Conservation (phyloP, 2,113 vertebrate genomes). For the Ochotona curzoniae region DNA sequence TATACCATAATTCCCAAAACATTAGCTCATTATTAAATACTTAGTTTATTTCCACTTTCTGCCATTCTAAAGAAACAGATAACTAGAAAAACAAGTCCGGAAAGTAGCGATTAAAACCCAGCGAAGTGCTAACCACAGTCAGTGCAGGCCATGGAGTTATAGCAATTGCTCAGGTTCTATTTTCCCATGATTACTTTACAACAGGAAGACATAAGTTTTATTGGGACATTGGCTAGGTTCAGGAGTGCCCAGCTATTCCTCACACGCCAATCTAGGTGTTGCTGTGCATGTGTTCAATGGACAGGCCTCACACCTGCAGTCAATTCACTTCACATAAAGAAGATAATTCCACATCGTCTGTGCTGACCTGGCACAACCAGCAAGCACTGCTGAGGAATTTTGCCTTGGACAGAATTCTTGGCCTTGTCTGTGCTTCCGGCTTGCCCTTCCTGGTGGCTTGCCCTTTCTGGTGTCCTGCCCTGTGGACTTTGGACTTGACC, state of each 20-base stretch:
- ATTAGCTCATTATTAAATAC: not conserved
- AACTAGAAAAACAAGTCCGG: not conserved
- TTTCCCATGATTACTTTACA: conserved; percentile 25
- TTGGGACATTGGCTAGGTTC: not conserved
- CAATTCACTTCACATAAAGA: not conserved
- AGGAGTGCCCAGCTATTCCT: not conserved
- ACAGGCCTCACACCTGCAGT: not conserved
- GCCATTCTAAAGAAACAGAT: not conserved
- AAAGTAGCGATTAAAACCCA: conserved; percentile 20
- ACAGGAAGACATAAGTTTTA: not conserved
- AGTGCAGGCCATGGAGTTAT: not conserved
- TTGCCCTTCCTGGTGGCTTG: not conserved
- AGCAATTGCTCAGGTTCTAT: not conserved
- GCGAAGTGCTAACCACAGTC: not conserved
- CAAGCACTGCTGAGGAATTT: not conserved
- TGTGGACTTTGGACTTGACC: not conserved
- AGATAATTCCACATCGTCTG: not conserved
- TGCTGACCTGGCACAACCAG: not conserved
- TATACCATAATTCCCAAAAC: not conserved
- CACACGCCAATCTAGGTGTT: not conserved
- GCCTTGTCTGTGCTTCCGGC: not conserved
- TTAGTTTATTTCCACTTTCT: conserved; percentile 40
- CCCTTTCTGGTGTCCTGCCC: not conserved
- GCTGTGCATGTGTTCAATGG: conserved; percentile 2
- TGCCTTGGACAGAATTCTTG: not conserved